These are phyloP conservation scores for Clupea harengus DNA, from an alignment of 2,113 vertebrate species.

Conservation along the genomic window DNA sequence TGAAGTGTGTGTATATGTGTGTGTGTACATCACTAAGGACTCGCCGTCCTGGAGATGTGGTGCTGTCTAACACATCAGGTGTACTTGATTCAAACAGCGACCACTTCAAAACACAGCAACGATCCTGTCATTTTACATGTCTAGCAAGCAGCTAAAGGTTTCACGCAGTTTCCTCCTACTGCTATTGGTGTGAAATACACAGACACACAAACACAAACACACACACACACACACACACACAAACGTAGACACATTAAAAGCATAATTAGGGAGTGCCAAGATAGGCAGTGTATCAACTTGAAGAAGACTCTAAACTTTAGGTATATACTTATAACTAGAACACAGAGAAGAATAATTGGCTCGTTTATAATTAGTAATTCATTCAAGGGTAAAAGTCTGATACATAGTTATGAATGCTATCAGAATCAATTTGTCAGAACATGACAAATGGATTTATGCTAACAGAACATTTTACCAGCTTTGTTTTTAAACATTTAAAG, in stretches of 20 bases:
- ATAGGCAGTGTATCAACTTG: neutral
- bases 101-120: neutral
- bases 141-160: neutral
- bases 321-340: too few relatives aligned
- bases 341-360: neutral
- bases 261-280: neutral
- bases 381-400: neutral
- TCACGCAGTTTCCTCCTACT: too few relatives aligned
- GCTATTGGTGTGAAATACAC: neutral
- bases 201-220: neutral
- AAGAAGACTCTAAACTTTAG: neutral
- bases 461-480: too few relatives aligned
- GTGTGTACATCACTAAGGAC: neutral
- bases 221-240: neutral
- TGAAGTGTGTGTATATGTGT: neutral
- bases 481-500: too few relatives aligned
- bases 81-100: neutral
- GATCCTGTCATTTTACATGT: neutral
- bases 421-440: neutral
- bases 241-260: neutral
- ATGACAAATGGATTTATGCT: too few relatives aligned
- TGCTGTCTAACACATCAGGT: neutral
- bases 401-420: neutral
- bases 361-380: neutral
- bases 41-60: neutral